Evolutionary conservation across 1,140 invertebrate species (phyloP), one percentile per base, ranked within the genome.

Genomic region (Geopemphigus sp.): DNA sequence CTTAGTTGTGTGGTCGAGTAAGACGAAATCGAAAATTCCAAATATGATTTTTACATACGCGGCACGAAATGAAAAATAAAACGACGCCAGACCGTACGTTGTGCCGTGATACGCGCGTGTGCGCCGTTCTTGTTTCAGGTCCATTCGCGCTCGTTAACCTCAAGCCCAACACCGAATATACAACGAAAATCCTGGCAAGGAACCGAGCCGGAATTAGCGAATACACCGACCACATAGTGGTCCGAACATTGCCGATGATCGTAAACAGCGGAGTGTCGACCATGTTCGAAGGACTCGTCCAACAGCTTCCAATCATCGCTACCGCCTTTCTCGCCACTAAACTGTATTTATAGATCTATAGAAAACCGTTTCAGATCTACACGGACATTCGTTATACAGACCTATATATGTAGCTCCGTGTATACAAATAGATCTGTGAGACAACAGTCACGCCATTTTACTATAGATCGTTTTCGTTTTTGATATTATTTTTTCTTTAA

Each of bases 141-240:
- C 57, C 57, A 5, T 78, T 78, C 8, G 22, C 57, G 19, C 74
- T 78, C 19, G 22, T n/a, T 15, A 61, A 78, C 39, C 74, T 78
- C 6, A 78, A 26, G 14, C 74, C 74, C 1, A 50, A 78, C 57
- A 78, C 74, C 14, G 57, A 78, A 29, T 78, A 78, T 15, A 63
- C 19, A 29, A 50, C 53, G 1, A 78, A 63, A 63, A 50, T 63
- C 11, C 2, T 61, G 39, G 74, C 74, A 1, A 63, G 39, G 8
- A 78, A 78, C 17, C 26, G 39, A 12, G 74, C 74, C n/a, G 74
- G 74, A 2, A 2, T 5, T n/a, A 78, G 74, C 24, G 74, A 63
- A 19, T 78, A 45, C 22, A 78, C 56, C n/a, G 57, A 53, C 0
- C 39, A 57, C 11, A 24, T 63, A 1, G 10, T 32, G 54, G 74